phyloP scores from a whole-genome alignment of 2,113 vertebrate species.

The Gobio gobio region DNA sequence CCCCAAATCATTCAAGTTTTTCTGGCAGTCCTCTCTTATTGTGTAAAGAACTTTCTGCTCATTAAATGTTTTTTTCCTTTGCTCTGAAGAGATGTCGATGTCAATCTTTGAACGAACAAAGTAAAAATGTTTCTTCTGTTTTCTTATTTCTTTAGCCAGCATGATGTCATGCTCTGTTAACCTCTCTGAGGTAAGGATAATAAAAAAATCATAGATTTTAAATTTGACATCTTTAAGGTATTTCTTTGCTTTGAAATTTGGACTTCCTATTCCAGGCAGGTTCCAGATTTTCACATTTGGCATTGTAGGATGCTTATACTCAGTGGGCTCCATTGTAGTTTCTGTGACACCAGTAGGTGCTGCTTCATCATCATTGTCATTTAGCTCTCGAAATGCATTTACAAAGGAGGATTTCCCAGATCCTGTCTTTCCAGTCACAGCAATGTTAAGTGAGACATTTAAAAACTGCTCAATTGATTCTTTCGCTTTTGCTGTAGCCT shows the following conservation, averaged over 20 bases:
- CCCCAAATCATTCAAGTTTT: too few species aligned
- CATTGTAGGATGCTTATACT: too few species aligned
- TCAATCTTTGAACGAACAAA: constrained; percentile 56
- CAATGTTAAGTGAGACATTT: too few species aligned
- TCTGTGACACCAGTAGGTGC: constrained; percentile 72
- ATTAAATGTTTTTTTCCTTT: constrained; percentile 12
- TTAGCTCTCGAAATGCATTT: constrained; percentile 34
- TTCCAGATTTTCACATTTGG: too few species aligned
- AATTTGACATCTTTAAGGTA: constrained; percentile 69
- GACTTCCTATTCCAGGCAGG: too few species aligned
- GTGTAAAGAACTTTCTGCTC: constrained; percentile 6
- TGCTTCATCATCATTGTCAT: constrained; percentile 64
- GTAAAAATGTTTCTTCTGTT: constrained; percentile 49
- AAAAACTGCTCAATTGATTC: too few species aligned
- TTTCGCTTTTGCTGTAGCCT: too few species aligned
- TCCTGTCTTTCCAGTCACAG: too few species aligned
- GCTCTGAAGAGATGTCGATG: constrained; percentile 32
- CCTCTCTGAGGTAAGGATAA: constrained; percentile 67
- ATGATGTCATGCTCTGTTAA: constrained; percentile 67
- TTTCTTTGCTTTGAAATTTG: too few species aligned
- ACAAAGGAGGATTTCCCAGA: too few species aligned
- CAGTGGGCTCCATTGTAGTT: constrained; percentile 65
- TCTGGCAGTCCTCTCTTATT: constrained; percentile 40
- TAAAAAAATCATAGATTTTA: constrained; percentile 73
- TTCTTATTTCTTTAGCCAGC: constrained; percentile 67